These are phyloP conservation scores for Parelbella ahira DNA, from an alignment of 2,888 invertebrate genomes.

Conservation along the genomic window DNA sequence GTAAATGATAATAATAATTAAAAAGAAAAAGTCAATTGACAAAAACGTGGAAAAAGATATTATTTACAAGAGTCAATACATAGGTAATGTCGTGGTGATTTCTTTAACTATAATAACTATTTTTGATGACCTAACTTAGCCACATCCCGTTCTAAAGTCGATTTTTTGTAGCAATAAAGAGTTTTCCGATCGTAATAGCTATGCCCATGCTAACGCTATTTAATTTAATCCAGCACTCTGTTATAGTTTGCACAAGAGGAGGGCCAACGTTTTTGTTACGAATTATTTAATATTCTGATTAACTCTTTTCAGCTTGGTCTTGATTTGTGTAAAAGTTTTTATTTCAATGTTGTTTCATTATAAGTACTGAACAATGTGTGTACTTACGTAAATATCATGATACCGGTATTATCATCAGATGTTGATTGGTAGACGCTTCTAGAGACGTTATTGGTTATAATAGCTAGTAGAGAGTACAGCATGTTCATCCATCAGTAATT, in stretches of 20 bases:
- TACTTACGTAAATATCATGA: slow-evolving; percentile 1
- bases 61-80: no score
- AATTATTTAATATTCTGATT: slow-evolving; percentile 73
- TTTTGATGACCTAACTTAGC: no score
- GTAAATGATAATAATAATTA: no score
- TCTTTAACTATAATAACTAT: no score
- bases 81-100: no score
- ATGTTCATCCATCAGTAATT: slow-evolving; percentile 19
- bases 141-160: no score
- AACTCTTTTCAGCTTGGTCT: slow-evolving; percentile 82
- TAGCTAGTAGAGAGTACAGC: slow-evolving; percentile 18
- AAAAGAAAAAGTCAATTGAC: no score
- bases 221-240: slow-evolving; percentile 58
- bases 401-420: slow-evolving; percentile 13
- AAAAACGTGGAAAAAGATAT: no score
- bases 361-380: slow-evolving; percentile 5
- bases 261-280: slow-evolving; percentile 46
- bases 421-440: slow-evolving; percentile 20
- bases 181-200: slow-evolving; percentile 5
- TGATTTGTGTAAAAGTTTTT: slow-evolving; percentile 71
- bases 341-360: slow-evolving; percentile 31
- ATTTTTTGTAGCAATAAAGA: no score
- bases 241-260: slow-evolving; percentile 69
- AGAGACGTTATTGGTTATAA: slow-evolving; percentile 10
- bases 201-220: slow-evolving; percentile 36